Evolutionary conservation across 2,888 invertebrate genomes (phyloP).

Genomic region (Lasioglossum oenotherae): DNA sequence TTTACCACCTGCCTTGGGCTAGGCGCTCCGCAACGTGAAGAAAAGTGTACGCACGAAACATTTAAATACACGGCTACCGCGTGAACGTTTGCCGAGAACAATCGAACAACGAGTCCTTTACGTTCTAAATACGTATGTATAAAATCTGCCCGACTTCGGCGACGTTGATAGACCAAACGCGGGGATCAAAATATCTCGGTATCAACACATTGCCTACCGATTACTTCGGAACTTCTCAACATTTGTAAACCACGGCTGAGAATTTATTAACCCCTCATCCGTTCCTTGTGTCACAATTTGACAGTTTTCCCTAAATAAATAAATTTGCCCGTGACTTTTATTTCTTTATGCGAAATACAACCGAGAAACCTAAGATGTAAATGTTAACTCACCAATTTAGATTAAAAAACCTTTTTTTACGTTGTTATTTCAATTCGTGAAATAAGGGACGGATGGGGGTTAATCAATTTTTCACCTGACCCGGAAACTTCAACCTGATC

Average conservation of each 20-base stretch:
- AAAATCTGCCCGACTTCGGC: neutral
- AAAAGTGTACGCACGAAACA: constrained; percentile 46
- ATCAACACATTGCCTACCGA: neutral
- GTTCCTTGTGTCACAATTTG: no score
- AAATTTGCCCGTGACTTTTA: no score
- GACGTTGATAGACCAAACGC: neutral
- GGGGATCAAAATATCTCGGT: neutral
- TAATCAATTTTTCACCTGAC: neutral
- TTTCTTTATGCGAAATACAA: no score
- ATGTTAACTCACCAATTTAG: no score
- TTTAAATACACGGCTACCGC: constrained; percentile 42
- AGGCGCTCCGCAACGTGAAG: constrained; percentile 52
- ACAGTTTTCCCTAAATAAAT: no score
- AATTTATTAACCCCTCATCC: neutral
- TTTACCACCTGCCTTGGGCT: constrained; percentile 67
- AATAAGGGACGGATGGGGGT: no score
- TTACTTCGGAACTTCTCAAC: neutral
- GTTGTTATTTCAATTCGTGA: no score
- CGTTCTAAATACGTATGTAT: neutral
- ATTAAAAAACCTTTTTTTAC: no score
- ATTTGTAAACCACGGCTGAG: neutral
- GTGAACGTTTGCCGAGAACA: constrained; percentile 15
- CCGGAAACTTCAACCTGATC: neutral
- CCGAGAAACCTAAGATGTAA: no score
- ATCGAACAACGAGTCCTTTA: no score